Percentiles rank a stretch among this genome's conserved stretches.
phyloP scores from a whole-genome alignment of 2,888 invertebrate genomes.

The Anoncus sp. region DNA sequence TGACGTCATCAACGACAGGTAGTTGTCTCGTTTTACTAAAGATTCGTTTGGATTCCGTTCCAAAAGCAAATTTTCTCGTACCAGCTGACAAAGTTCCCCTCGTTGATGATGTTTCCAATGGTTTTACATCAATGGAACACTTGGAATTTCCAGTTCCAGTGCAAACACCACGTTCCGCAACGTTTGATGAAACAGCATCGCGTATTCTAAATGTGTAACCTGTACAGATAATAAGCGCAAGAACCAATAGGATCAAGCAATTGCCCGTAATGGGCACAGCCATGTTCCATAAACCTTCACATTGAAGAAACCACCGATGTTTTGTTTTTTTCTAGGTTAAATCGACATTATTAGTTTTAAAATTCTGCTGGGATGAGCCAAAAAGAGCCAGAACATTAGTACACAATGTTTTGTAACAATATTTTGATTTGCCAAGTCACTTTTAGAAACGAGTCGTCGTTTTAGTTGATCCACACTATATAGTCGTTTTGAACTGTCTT shows the following conservation, averaged over 20 bases:
- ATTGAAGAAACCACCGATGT: constrained; percentile 71
- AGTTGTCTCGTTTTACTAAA: constrained; percentile 69
- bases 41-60: constrained; percentile 54
- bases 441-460: too few relatives aligned
- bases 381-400: not conserved
- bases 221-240: constrained; percentile 73
- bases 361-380: not conserved
- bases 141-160: constrained; percentile 68
- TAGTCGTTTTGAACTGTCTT: constrained; percentile 11
- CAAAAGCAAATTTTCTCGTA: constrained; percentile 44
- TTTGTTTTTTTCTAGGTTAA: constrained; percentile 17
- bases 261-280: constrained; percentile 78
- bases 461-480: too few relatives aligned
- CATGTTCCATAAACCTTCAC: constrained; percentile 75
- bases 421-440: too few relatives aligned
- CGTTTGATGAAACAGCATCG: constrained; percentile 66
- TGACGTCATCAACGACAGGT: constrained; percentile 71
- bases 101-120: constrained; percentile 39
- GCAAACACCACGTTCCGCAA: constrained; percentile 44
- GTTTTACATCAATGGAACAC: constrained; percentile 67
- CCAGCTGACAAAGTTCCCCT: constrained; percentile 11
- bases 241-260: constrained; percentile 69
- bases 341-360: constrained; percentile 7
- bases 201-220: constrained; percentile 78
- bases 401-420: too few relatives aligned